Evolutionary conservation across 2,113 vertebrate genomes (phyloP).

Genomic region (Anolis carolinensis): DNA sequence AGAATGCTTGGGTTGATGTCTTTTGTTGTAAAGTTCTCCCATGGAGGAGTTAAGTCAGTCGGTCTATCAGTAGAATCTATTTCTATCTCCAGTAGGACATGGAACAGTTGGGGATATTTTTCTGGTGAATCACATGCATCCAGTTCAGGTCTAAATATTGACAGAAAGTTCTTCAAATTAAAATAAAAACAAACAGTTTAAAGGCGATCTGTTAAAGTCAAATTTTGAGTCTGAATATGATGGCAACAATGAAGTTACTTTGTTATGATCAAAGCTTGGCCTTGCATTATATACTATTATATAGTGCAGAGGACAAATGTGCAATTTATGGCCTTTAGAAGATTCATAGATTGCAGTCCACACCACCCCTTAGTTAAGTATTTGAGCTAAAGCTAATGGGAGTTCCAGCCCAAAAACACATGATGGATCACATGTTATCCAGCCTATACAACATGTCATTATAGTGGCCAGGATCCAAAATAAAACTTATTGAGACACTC

Average conservation of each 20-base stretch:
- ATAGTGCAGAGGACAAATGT: neutral
- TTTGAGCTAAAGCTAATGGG: no score
- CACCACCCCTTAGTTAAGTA: no score
- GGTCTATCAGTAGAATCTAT: conserved; percentile 90
- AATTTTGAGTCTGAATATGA: neutral
- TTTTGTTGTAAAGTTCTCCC: conserved; percentile 96
- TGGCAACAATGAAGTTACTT: neutral
- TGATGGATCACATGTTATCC: no score
- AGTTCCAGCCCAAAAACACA: no score
- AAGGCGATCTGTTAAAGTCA: neutral
- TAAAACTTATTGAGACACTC: neutral
- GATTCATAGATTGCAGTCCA: no score
- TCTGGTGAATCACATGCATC: conserved; percentile 96
- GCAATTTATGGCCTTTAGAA: no score
- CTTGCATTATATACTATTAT: neutral
- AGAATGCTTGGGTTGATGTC: conserved; percentile 91
- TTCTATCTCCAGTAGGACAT: conserved; percentile 91
- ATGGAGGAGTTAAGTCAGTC: conserved; percentile 92
- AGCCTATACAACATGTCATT: no score
- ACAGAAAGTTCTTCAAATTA: conserved; percentile 27
- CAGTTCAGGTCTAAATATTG: conserved; percentile 85
- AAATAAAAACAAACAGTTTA: conserved; percentile 7
- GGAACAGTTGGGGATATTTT: conserved; percentile 97
- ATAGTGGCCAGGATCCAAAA: neutral
- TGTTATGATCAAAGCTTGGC: neutral